A percentile compares a stretch with the other conserved stretches of the same genome.
These are phyloP conservation scores for Polyergus mexicanus DNA, from an alignment of 1,140 invertebrate genomes.

Conservation along the genomic window DNA sequence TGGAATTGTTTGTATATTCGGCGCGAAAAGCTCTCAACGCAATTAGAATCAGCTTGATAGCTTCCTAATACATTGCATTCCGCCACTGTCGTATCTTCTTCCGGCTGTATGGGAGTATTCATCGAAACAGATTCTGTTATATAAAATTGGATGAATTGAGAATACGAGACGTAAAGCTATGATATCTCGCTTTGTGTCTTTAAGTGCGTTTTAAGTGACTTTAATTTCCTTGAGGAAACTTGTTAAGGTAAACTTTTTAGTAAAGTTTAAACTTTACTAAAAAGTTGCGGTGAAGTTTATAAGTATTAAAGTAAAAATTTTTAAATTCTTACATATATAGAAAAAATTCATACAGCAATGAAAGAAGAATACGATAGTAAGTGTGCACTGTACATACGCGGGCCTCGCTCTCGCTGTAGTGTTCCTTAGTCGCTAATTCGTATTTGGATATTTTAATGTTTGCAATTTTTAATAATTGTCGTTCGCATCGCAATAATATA, in stretches of 20 bases:
- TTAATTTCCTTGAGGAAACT: neutral
- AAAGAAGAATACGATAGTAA: constrained; percentile 32
- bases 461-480: constrained; percentile 41
- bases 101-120: neutral
- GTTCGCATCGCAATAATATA: constrained; percentile 34
- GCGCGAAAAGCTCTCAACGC: constrained; percentile 13
- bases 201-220: neutral
- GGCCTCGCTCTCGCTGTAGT: constrained; percentile 23
- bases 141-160: neutral
- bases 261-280: neutral
- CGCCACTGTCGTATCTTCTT: constrained; percentile 25
- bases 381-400: neutral
- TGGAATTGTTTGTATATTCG: constrained; percentile 26
- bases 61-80: constrained; percentile 29
- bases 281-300: too few relatives aligned
- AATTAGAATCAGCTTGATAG: constrained; percentile 55
- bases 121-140: neutral
- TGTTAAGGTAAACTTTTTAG: neutral
- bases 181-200: neutral
- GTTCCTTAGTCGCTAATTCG: constrained; percentile 27
- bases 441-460: constrained; percentile 40
- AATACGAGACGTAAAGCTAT: neutral
- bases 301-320: too few relatives aligned
- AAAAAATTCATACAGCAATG: neutral
- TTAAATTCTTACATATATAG: too few relatives aligned